Evolutionary conservation across 2,113 vertebrate species (phyloP).

Genomic region (Limnothrissa miodon): DNA sequence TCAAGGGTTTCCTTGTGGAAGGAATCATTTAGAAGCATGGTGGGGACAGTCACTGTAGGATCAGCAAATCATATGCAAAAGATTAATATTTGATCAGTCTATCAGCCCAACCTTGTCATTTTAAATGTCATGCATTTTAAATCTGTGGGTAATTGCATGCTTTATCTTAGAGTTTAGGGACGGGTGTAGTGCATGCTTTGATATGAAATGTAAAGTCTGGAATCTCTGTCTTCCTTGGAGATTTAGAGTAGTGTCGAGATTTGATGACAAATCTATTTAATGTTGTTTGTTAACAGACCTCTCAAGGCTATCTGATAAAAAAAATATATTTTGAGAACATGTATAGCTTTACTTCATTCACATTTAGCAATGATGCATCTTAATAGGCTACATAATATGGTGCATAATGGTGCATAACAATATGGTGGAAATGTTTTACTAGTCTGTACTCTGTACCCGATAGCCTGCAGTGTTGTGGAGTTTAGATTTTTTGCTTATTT

Average conservation of each 20-base stretch:
- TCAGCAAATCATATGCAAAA: neutral
- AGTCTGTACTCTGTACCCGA: no score
- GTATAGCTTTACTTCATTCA: no score
- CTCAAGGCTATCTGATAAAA: neutral
- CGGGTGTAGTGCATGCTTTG: neutral
- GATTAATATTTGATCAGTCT: neutral
- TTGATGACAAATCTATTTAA: neutral
- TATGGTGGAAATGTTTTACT: no score
- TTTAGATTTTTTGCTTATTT: no score
- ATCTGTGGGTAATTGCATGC: neutral
- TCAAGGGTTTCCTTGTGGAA: neutral
- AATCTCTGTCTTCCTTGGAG: neutral
- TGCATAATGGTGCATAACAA: no score
- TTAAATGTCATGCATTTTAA: neutral
- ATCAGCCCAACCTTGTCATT: neutral
- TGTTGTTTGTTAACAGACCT: neutral
- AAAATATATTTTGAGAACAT: neutral
- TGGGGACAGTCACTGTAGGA: neutral
- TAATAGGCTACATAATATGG: no score
- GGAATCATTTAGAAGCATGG: neutral
- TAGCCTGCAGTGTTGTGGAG: no score
- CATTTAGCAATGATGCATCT: no score
- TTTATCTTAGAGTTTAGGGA: neutral
- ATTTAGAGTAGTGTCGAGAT: neutral
- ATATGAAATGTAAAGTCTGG: neutral